Base-by-base conservation (phyloP, 2,113 vertebrate genomes). In the Trichechus manatus region DNA sequence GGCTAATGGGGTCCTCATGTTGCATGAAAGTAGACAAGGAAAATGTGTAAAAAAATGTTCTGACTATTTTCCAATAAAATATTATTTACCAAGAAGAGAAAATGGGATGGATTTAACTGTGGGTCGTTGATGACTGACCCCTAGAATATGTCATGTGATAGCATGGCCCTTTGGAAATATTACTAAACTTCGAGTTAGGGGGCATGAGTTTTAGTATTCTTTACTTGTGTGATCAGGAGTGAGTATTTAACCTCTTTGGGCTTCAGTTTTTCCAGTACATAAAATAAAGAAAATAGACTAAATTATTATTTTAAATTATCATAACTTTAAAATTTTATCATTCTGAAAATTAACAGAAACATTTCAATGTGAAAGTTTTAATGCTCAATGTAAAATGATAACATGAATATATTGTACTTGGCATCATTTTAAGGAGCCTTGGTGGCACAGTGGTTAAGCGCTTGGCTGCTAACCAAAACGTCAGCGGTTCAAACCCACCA, bases 331-430 rank as follows among this genome's bases (percentile, higher is more conserved):
- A 75, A 44, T 53, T 44, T 14, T 80, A 53, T 33, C 92, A 72
- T 80, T 96, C 36, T 90, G 9, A 44, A 88, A 83, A 53, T 56
- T 64, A 96, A 15, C 72, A 81, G 11, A 79, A 91, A 59, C 53
- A 81, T 87, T 95, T 97, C 44, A 90, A 11, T 79, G 79, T 44
- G 33, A 93, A 92, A 97, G 88, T 70, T 6, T 84, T 83, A 86
- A 77, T 81, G 5, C 63, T 78, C 39, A 63, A 5, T 36, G 47
- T 95, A 74, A 91, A 95, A 75, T 85, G n/a, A 95, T 82, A 59
- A n/a, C n/a, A 42, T 80, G n/a, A 70, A 53, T 93, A 27, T 10
- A 56, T 36, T 93, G 10, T 27, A 86, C 61, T 20, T 59, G 59
- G 82, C 94, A 31, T 63, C 59, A 61, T 61, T 61, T 19, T 19